These are phyloP conservation scores for Lethenteron camtschaticum DNA, from an alignment of 2,113 vertebrate species.

Conservation along the genomic window DNA sequence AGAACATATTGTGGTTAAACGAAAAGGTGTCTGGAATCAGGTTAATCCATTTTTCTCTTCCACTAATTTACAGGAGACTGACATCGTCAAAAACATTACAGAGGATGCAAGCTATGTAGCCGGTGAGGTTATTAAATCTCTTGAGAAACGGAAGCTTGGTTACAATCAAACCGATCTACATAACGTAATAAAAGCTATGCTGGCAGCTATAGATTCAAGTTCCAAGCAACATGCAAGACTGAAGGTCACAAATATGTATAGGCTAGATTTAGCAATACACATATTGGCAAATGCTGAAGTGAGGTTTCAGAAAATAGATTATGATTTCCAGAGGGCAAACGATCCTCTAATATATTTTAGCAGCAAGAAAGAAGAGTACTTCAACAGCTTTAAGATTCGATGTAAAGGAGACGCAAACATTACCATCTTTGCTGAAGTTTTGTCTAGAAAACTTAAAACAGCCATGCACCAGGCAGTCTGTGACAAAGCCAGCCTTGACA, in stretches of 20 bases:
- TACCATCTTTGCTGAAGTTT: conserved; percentile 19
- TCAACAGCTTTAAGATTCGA: conserved; percentile 7
- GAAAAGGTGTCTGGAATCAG: accelerated
- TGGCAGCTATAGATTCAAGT: conserved; percentile 12
- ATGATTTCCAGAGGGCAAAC: too few relatives aligned
- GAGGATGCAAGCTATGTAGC: background rate
- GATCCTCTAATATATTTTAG: conserved; percentile 13
- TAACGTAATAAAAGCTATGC: conserved; percentile 15
- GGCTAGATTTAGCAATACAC: conserved; percentile 11
- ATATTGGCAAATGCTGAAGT: conserved; percentile 15
- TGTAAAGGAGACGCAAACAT: conserved; percentile 22
- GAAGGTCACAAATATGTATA: conserved; percentile 12
- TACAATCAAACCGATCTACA: conserved; percentile 15
- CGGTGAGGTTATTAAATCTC: conserved; percentile 7
- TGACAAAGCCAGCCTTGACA: too few relatives aligned
- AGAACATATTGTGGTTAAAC: conserved; percentile 6
- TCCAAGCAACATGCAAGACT: conserved; percentile 10
- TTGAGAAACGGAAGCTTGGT: conserved; percentile 10
- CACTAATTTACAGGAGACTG: accelerated
- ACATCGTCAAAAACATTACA: accelerated
- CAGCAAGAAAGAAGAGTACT: conserved; percentile 23
- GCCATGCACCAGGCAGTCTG: conserved; percentile 9
- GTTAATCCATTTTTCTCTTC: accelerated
- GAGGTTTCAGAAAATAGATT: conserved; percentile 15
- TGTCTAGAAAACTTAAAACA: conserved; percentile 23